Evolutionary conservation across 64 coral and sea anemone species (phyloP).

Genomic region (Pocillopora damicornis): DNA sequence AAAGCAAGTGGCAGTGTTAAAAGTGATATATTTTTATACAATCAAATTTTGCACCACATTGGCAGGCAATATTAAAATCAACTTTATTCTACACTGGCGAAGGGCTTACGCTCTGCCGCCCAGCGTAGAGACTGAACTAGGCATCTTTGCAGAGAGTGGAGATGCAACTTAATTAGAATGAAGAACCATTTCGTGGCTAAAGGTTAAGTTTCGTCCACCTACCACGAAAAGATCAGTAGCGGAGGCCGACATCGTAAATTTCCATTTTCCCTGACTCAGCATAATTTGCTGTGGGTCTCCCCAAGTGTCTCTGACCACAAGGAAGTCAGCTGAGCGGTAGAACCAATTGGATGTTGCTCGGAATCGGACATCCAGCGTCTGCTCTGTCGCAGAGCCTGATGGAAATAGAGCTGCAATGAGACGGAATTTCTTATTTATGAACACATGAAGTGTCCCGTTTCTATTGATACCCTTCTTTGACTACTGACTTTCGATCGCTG

Average conservation of each 20-base stretch:
- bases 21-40: no score
- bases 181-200: neutral
- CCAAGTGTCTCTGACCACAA: slow-evolving; percentile 51
- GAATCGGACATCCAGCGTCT: slow-evolving; percentile 59
- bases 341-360: slow-evolving; percentile 70
- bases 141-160: no score
- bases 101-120: no score
- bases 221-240: slow-evolving; percentile 78
- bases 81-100: no score
- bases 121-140: no score
- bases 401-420: slow-evolving; percentile 66
- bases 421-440: neutral
- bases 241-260: slow-evolving; percentile 62
- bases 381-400: slow-evolving; percentile 35
- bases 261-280: slow-evolving; percentile 91
- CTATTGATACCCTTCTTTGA: no score
- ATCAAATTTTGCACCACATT: no score
- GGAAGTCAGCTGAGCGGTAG: slow-evolving; percentile 49
- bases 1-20: no score
- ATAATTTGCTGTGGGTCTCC: slow-evolving; percentile 58
- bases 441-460: no score
- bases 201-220: neutral
- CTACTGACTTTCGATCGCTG: no score
- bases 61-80: no score
- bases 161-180: no score